Evolutionary conservation across 2,797 vertebrate genomes (phyloP).

Genomic region (Danio albolineatus): DNA sequence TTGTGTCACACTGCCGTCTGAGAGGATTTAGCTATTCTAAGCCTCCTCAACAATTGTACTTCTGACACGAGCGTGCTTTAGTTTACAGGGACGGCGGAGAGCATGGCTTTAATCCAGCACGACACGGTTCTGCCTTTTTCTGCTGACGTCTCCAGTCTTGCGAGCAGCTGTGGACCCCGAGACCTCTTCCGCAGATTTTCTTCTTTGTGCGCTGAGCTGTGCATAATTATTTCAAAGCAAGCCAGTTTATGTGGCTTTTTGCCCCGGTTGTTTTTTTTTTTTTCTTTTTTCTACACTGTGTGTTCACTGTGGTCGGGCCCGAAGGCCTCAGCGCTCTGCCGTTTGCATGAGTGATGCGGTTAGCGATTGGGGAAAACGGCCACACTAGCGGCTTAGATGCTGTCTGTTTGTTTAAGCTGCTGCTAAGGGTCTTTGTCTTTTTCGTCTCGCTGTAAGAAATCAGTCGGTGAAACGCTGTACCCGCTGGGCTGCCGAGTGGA

Average conservation of each 20-base stretch:
- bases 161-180: slow-evolving; percentile 4
- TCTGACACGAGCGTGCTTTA: slow-evolving; percentile 52
- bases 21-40: slow-evolving; percentile 57
- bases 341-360: slow-evolving; percentile 21
- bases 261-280: background rate
- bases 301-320: background rate
- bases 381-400: background rate
- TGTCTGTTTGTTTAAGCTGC: slow-evolving; percentile 19
- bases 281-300: background rate
- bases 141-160: slow-evolving; percentile 33
- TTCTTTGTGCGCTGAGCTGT: slow-evolving; percentile 15
- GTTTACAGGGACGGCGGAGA: slow-evolving; percentile 40
- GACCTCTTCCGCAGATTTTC: slow-evolving; percentile 12
- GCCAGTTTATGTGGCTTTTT: background rate
- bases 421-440: slow-evolving; percentile 33
- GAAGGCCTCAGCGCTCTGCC: background rate
- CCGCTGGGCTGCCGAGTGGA: slow-evolving; percentile 47
- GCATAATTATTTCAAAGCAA: slow-evolving; percentile 35
- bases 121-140: slow-evolving; percentile 31
- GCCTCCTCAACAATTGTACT: slow-evolving; percentile 57
- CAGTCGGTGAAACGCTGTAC: slow-evolving; percentile 11
- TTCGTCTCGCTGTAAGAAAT: slow-evolving; percentile 19
- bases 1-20: slow-evolving; percentile 37
- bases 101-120: slow-evolving; percentile 48
- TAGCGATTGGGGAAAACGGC: background rate